Base-by-base conservation (phyloP, 1,140 invertebrate genomes). In the Drosophila parabipectinata region DNA sequence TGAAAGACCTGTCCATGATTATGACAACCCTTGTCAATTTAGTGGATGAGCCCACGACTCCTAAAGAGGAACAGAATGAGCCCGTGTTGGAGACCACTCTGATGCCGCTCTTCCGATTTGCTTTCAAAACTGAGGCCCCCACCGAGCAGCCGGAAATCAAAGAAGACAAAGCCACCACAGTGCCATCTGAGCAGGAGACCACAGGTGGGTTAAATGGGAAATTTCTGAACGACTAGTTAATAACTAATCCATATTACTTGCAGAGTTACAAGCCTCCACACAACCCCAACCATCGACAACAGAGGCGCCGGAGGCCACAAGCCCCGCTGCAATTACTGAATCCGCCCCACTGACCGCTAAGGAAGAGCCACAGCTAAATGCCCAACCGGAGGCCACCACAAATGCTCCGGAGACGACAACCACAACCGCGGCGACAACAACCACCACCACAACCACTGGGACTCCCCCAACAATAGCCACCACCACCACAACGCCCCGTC, bases 401-500 rank as follows among this genome's bases (percentile, higher is more conserved):
- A 47, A 9, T 14, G 21, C 48, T 37, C 37, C 30, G 2, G 54
- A 66, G 44, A 63, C 47, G 10, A 59, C 68, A 14, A 68, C 60
- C 0, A 64, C 64, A 2, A 66, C 47, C 8, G 57, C 44, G 10
- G 26, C 62, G 30, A 61, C 39, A 3, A 51, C 60, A 28, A 48
- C 55, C 12, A 32, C 32, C 30, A 50, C 41, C 5, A 55, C 51
- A n/a, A 51, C 45, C 12, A 61, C 66, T n/a, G 58, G 10, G 2
- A 51, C 9, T 18, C 48, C 34, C 4, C 4, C 4, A 44, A 44
- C 41, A 2, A 53, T 45, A 1, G 69, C 44, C 26, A 68, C 75
- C 3, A 82, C 60, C 3, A 82, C 60, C 3, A 66, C 72, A 7
- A 56, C 56, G n/a, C n/a, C 50, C 15, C 55, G 44, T 7, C 53